A percentile compares a stretch with the other conserved stretches of the same genome.
Evolutionary conservation across 1,140 invertebrate species (phyloP).

Genomic region (Goniozus legneri): DNA sequence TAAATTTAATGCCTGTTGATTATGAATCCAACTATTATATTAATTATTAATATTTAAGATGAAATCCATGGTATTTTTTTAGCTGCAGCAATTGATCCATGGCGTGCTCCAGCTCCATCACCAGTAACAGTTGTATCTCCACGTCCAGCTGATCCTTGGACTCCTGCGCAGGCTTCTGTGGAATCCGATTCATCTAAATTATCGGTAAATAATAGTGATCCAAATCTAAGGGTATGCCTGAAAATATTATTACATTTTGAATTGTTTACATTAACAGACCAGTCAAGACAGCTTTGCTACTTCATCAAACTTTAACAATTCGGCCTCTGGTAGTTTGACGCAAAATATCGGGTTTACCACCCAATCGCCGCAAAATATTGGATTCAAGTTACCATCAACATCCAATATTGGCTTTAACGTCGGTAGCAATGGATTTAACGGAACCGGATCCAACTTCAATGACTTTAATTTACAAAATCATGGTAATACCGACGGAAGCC

Average conservation of each 20-base stretch:
- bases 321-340: constrained; percentile 27
- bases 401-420: constrained; percentile 30
- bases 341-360: constrained; percentile 35
- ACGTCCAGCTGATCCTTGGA: constrained; percentile 54
- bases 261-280: constrained; percentile 4
- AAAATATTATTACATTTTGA: not conserved
- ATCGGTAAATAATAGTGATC: constrained; percentile 17
- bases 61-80: constrained; percentile 15
- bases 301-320: constrained; percentile 35
- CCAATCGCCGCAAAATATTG: constrained; percentile 41
- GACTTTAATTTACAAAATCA: constrained; percentile 37
- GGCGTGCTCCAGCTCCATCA: constrained; percentile 48
- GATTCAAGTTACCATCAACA: constrained; percentile 38
- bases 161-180: constrained; percentile 39
- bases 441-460: constrained; percentile 37
- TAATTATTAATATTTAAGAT: constrained; percentile 6
- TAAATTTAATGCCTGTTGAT: not conserved
- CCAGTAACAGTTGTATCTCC: constrained; percentile 29
- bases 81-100: constrained; percentile 57
- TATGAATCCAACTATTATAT: not conserved
- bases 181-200: constrained; percentile 29
- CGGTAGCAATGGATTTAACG: constrained; percentile 48
- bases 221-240: too few species aligned
- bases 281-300: constrained; percentile 19
- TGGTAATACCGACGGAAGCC: constrained; percentile 46